Conservation (phyloP, 2,797 vertebrate genomes). For the Eulemur rubriventer region DNA sequence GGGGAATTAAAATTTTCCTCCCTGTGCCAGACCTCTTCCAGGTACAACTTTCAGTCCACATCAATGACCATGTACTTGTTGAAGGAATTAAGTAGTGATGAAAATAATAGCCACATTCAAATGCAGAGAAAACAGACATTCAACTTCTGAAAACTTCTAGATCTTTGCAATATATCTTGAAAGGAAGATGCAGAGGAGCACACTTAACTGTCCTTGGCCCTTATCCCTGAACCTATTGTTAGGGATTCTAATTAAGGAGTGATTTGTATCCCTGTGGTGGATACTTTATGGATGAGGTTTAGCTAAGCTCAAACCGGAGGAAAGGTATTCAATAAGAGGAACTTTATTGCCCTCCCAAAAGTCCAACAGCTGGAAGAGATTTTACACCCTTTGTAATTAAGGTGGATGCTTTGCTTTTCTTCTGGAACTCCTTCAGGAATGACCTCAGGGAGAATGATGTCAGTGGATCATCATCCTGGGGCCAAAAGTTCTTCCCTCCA, state of each 20-base stretch:
- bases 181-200: background rate
- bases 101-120: background rate
- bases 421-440: slow-evolving; percentile 46
- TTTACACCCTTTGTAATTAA: slow-evolving; percentile 41
- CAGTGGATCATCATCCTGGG: background rate
- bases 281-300: slow-evolving; percentile 37
- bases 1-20: background rate
- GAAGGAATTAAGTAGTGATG: background rate
- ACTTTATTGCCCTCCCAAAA: background rate
- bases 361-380: slow-evolving; percentile 68
- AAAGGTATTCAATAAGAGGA: background rate
- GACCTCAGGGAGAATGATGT: slow-evolving; percentile 51
- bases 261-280: slow-evolving; percentile 14
- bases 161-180: background rate
- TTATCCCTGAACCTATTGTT: background rate
- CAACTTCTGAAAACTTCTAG: background rate
- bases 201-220: background rate
- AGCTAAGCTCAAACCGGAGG: slow-evolving; percentile 12
- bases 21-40: background rate
- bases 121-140: background rate
- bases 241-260: slow-evolving; percentile 55
- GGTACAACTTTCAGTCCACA: background rate
- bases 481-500: slow-evolving; percentile 29
- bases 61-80: background rate
- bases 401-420: slow-evolving; percentile 9